Evolutionary conservation across 2,113 vertebrate genomes (phyloP).

Genomic region (Rhinogobius similis): DNA sequence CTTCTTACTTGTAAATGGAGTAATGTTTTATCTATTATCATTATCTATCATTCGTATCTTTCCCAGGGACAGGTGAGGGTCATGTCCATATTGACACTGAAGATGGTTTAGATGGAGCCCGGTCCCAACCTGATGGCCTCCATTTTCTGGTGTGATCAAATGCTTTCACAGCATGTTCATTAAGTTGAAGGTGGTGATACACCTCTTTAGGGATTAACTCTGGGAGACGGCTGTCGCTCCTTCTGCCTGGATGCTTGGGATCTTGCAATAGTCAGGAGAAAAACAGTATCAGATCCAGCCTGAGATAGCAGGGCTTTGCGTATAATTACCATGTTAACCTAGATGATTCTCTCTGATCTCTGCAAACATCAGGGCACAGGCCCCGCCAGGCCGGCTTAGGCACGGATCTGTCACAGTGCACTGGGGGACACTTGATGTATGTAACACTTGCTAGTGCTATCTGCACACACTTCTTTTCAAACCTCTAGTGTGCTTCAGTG

Average conservation of each 20-base stretch:
- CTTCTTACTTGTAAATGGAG: background rate
- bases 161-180: constrained; percentile 75
- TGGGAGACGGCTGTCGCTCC: constrained; percentile 75
- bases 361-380: constrained; percentile 75
- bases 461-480: constrained; percentile 64
- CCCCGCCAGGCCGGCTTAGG: constrained; percentile 71
- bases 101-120: background rate
- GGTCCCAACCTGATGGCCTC: constrained; percentile 20
- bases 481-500: constrained; percentile 46
- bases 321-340: constrained; percentile 80
- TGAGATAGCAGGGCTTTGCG: constrained; percentile 81
- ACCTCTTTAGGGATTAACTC: constrained; percentile 81
- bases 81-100: constrained; percentile 18
- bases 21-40: constrained; percentile 6
- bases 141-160: constrained; percentile 27
- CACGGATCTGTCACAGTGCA: constrained; percentile 67
- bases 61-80: background rate
- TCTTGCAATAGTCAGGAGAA: constrained; percentile 58
- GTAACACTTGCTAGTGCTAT: constrained; percentile 59
- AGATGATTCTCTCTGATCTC: constrained; percentile 80
- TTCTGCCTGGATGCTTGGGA: constrained; percentile 73
- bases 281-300: constrained; percentile 81
- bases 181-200: constrained; percentile 78
- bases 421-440: constrained; percentile 62
- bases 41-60: background rate